Conservation (phyloP, 2,888 invertebrate species). For the Orthosia cruda region DNA sequence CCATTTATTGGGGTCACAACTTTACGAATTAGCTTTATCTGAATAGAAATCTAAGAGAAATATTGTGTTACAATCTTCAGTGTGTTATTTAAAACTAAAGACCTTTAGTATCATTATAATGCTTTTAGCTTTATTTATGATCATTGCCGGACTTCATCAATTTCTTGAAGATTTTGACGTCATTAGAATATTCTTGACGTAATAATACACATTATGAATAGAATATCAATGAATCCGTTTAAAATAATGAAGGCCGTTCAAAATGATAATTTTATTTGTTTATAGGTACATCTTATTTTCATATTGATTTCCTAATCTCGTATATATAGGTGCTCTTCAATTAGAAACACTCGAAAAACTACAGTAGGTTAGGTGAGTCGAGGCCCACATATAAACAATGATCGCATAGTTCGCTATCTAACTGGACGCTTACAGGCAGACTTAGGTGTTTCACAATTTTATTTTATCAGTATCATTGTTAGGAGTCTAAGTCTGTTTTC, state of each 20-base stretch:
- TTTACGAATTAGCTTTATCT: not conserved
- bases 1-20: no score
- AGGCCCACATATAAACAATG: not conserved
- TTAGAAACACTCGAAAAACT: not conserved
- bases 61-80: not conserved
- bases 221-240: constrained; percentile 9
- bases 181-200: constrained; percentile 21
- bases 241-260: not conserved
- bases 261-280: not conserved
- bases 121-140: not conserved
- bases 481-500: no score
- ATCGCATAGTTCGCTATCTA: not conserved
- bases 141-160: constrained; percentile 1
- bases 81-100: constrained; percentile 2
- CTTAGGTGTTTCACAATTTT: no score
- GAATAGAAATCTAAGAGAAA: no score
- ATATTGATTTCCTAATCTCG: no score
- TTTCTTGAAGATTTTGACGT: constrained; percentile 6
- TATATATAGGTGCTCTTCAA: not conserved
- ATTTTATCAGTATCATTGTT: no score
- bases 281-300: not conserved
- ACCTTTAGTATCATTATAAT: no score
- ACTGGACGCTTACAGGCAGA: no score
- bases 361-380: not conserved
- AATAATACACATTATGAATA: not conserved